These are phyloP conservation scores for Lamprologus tigripictilis DNA, from an alignment of 2,113 vertebrate species.

Conservation along the genomic window DNA sequence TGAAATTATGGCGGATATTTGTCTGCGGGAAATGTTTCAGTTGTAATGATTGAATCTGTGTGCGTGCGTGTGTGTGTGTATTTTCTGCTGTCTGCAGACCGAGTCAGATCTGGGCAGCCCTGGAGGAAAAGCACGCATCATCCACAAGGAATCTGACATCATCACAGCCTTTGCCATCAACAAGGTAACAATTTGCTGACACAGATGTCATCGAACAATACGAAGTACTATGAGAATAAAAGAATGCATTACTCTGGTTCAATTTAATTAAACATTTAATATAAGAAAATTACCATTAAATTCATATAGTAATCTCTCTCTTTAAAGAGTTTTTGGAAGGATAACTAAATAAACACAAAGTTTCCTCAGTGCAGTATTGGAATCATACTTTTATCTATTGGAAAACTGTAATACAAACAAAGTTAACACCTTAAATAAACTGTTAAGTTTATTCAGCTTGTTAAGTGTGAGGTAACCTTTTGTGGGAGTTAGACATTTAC, in stretches of 20 bases:
- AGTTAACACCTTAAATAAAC: background rate
- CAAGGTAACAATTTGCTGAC: conserved; percentile 74
- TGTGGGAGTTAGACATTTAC: background rate
- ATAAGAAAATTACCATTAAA: background rate
- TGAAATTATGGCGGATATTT: background rate
- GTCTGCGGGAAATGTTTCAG: background rate
- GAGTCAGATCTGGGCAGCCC: conserved; percentile 84
- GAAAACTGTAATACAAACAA: background rate
- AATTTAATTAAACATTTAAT: background rate
- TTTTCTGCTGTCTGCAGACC: conserved; percentile 63
- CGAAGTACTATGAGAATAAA: background rate
- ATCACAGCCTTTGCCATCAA: conserved; percentile 98
- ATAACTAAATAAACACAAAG: background rate
- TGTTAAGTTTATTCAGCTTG: background rate
- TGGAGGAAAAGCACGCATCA: conserved; percentile 91
- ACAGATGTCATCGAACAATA: background rate
- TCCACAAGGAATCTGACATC: conserved; percentile 98
- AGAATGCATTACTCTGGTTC: background rate
- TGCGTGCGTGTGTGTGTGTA: background rate
- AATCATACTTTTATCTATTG: background rate
- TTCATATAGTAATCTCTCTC: background rate
- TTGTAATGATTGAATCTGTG: background rate
- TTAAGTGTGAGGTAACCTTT: background rate
- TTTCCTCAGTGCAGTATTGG: background rate
- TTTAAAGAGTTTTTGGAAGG: background rate